Percentiles rank a stretch among this genome's conserved stretches.
Conservation (phyloP, 2,888 invertebrate genomes). For the Nymphalis c-album region DNA sequence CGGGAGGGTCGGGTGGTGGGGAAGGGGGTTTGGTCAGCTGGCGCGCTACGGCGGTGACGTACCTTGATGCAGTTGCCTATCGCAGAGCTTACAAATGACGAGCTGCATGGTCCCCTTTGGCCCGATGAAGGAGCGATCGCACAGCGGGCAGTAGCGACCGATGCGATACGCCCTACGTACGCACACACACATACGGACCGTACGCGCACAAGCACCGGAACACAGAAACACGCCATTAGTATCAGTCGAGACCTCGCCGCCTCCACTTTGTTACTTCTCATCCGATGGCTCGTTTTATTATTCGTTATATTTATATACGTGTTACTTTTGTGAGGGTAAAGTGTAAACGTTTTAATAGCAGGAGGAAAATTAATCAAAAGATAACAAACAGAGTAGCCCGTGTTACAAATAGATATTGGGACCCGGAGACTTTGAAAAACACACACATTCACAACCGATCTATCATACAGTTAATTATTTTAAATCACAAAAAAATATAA, state of each 20-base stretch:
- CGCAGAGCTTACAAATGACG: constrained; percentile 82
- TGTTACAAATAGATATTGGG: neutral
- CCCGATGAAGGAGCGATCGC: constrained; percentile 86
- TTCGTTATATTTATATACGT: constrained; percentile 1
- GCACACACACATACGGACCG: constrained; percentile 74
- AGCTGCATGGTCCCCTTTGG: constrained; percentile 85
- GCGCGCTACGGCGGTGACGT: constrained; percentile 57
- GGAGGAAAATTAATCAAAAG: neutral
- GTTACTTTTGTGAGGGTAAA: neutral
- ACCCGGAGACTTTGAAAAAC: neutral
- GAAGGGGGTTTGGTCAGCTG: neutral
- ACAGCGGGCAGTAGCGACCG: constrained; percentile 87
- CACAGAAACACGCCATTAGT: constrained; percentile 81
- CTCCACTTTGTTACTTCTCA: constrained; percentile 56
- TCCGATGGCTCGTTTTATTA: constrained; percentile 34
- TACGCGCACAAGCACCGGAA: constrained; percentile 77
- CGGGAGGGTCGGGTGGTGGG: neutral
- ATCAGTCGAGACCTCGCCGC: constrained; percentile 54
- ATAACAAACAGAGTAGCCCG: neutral
- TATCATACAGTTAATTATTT: neutral
- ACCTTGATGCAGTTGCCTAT: constrained; percentile 82
- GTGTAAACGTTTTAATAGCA: neutral
- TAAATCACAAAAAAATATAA: neutral
- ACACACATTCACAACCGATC: neutral
- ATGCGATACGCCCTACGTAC: constrained; percentile 85